A percentile compares a stretch with the other conserved stretches of the same genome.
Conservation (phyloP, 2,797 vertebrate genomes). For the Gobionotothen gibberifrons region DNA sequence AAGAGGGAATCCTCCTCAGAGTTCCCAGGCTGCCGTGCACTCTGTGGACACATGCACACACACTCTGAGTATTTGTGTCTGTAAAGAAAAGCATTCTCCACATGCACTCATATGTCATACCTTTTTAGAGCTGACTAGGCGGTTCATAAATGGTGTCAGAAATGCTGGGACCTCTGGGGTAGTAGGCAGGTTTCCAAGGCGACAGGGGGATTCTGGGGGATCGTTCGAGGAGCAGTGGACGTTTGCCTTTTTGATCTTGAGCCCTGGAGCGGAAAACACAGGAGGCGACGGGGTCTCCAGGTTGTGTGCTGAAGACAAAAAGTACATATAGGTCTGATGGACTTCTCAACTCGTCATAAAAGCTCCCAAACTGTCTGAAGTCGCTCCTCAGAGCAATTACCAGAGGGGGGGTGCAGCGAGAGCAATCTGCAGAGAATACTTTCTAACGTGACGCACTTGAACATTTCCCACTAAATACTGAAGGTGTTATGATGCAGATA, state of each 20-base stretch:
- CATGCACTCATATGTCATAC: slow-evolving; percentile 35
- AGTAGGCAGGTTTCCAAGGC: slow-evolving; percentile 7
- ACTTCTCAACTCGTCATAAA: too few relatives aligned
- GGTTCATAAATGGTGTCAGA: slow-evolving; percentile 81
- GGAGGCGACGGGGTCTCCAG: slow-evolving; percentile 85
- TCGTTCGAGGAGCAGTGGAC: slow-evolving; percentile 30
- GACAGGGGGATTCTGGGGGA: slow-evolving; percentile 49
- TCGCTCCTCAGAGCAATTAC: too few relatives aligned
- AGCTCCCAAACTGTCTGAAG: too few relatives aligned
- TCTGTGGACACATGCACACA: slow-evolving; percentile 38
- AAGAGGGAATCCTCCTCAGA: slow-evolving; percentile 9
- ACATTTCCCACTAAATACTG: too few relatives aligned
- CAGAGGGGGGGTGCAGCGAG: too few relatives aligned
- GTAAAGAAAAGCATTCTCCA: not conserved
- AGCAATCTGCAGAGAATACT: too few relatives aligned
- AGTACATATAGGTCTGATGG: not conserved
- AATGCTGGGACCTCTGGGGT: slow-evolving; percentile 81
- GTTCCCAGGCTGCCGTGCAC: slow-evolving; percentile 24
- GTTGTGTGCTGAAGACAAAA: slow-evolving; percentile 49
- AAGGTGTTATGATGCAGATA: too few relatives aligned
- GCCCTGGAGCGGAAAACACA: slow-evolving; percentile 85
- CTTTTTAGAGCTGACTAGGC: slow-evolving; percentile 78
- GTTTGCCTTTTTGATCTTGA: slow-evolving; percentile 80
- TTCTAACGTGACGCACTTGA: too few relatives aligned
- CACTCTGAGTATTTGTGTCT: not conserved